These are phyloP conservation scores for Bambusicola thoracicus DNA, from an alignment of 2,113 vertebrate species.

Conservation along the genomic window DNA sequence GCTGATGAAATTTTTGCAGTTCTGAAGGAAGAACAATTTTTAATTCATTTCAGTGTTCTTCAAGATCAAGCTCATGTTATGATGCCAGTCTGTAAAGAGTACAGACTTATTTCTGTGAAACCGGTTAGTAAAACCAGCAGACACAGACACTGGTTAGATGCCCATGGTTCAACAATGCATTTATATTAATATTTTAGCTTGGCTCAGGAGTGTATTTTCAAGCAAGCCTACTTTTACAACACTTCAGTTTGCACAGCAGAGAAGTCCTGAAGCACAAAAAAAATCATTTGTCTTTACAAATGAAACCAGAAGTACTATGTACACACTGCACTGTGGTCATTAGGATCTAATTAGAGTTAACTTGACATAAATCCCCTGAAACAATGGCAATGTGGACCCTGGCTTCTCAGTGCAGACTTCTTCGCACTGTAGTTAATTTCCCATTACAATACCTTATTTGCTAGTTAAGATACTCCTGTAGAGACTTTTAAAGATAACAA, in stretches of 20 bases:
- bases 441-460: neutral
- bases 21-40: neutral
- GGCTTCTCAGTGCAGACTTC: neutral
- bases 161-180: neutral
- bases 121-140: neutral
- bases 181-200: neutral
- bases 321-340: neutral
- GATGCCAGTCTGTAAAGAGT: neutral
- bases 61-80: neutral
- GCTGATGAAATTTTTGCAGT: neutral
- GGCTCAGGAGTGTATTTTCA: neutral
- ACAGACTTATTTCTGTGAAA: neutral
- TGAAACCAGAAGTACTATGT: neutral
- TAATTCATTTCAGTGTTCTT: neutral
- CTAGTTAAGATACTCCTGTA: neutral
- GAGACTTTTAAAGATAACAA: neutral
- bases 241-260: neutral
- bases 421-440: neutral
- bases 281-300: neutral
- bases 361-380: neutral
- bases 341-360: neutral
- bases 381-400: neutral
- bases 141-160: neutral
- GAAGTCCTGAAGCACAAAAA: fast-evolving
- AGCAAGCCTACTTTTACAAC: neutral